phyloP scores from a whole-genome alignment of 2,797 vertebrate genomes.

The Vireo griseus region DNA sequence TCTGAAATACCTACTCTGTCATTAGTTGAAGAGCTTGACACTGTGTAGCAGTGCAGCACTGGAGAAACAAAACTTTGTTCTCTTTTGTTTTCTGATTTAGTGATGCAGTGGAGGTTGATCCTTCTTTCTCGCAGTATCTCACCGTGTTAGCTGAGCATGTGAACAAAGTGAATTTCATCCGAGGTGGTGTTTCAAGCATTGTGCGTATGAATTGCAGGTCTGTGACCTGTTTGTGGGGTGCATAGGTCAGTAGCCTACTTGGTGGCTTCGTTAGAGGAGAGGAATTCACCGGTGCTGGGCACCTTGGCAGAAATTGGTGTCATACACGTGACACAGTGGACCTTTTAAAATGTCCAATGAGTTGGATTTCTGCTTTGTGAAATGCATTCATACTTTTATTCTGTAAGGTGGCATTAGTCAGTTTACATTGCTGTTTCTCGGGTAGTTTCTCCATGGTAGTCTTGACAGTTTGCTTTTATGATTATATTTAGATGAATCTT shows the following conservation, averaged over 20 bases:
- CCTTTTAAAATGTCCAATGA: not conserved
- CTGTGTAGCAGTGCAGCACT: not conserved
- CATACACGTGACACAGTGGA: not conserved
- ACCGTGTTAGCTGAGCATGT: conserved; percentile 33
- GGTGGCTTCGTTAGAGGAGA: not conserved
- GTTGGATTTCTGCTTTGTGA: not conserved
- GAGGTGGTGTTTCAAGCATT: conserved; percentile 65
- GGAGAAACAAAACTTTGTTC: not conserved
- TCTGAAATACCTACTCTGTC: not conserved
- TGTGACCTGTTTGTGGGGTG: not conserved
- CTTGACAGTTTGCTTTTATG: not conserved
- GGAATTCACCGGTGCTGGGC: not conserved
- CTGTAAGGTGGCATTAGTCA: not conserved
- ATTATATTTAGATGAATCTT: not conserved
- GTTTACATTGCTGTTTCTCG: not conserved
- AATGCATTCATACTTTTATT: not conserved
- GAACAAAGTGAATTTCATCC: conserved; percentile 77
- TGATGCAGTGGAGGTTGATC: not conserved
- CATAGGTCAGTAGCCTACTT: not conserved
- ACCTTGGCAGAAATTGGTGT: not conserved
- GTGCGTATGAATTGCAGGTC: conserved; percentile 63
- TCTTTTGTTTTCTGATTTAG: conserved; percentile 12
- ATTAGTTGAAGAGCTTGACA: not conserved
- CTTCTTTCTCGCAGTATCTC: conserved; percentile 65
- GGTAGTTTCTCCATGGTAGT: not conserved